Percentiles rank a stretch among this genome's conserved stretches.
Conservation (phyloP, 2,797 vertebrate species). For the Macroramphosus scolopax region DNA sequence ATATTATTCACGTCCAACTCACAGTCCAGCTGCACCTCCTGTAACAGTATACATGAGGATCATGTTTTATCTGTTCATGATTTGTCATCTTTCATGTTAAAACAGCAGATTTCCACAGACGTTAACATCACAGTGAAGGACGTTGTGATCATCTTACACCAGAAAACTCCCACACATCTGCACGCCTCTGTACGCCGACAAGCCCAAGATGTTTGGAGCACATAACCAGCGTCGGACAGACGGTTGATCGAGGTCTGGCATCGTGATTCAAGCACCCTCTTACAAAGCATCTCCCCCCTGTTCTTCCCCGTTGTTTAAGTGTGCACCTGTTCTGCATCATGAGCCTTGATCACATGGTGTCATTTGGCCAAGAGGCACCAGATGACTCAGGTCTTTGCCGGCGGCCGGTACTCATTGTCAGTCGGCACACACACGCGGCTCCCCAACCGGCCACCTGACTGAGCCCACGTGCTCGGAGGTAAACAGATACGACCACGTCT, state of each 20-base stretch:
- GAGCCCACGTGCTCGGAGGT: constrained; percentile 58
- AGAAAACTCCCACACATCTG: constrained; percentile 35
- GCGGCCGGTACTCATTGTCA: constrained; percentile 58
- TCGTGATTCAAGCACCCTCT: constrained; percentile 7
- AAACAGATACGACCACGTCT: constrained; percentile 44
- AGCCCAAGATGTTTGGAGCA: too few species aligned
- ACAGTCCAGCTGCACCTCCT: too few species aligned
- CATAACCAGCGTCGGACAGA: too few species aligned
- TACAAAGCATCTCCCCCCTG: constrained; percentile 4
- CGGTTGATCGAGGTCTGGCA: too few species aligned
- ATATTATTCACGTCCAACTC: too few species aligned
- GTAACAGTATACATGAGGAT: too few species aligned
- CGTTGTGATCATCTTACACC: not conserved
- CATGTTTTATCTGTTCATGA: too few species aligned
- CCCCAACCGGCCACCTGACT: constrained; percentile 48
- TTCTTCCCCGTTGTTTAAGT: constrained; percentile 16
- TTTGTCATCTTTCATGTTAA: too few species aligned
- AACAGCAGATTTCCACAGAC: too few species aligned
- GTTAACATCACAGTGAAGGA: too few species aligned
- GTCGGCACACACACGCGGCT: constrained; percentile 47
- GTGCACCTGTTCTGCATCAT: constrained; percentile 54
- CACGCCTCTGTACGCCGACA: constrained; percentile 13
- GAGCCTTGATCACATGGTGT: constrained; percentile 51
- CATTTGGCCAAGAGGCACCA: constrained; percentile 51
- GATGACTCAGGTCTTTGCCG: constrained; percentile 69